phyloP scores from a whole-genome alignment of 2,888 invertebrate genomes.

The Chalcis sispes region DNA sequence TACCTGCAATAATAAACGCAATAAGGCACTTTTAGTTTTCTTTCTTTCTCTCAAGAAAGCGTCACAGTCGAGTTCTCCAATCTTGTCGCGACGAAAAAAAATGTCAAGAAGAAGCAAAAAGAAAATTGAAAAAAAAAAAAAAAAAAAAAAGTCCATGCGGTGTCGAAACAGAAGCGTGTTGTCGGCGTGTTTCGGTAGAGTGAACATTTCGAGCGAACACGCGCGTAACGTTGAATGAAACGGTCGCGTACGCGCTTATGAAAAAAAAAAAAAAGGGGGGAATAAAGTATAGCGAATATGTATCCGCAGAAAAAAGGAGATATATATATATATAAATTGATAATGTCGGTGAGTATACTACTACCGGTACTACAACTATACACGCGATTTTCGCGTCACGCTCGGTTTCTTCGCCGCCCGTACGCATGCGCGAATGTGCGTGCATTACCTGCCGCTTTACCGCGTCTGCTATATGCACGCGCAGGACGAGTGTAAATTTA shows the following conservation, averaged over 20 bases:
- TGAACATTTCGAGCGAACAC: conserved; percentile 56
- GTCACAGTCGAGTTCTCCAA: neutral
- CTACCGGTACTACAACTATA: neutral
- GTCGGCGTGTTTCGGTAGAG: conserved; percentile 43
- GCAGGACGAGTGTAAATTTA: too few relatives aligned
- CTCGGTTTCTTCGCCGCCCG: neutral
- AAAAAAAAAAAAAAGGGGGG: conserved; percentile 22
- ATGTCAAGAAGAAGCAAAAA: too few relatives aligned
- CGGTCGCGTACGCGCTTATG: conserved; percentile 32
- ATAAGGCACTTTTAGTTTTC: too few relatives aligned
- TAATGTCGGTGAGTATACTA: neutral
- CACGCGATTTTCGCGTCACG: neutral
- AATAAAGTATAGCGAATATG: conserved; percentile 2
- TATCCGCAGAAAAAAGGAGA: neutral
- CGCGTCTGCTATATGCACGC: neutral
- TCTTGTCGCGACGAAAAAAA: too few relatives aligned
- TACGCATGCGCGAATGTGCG: neutral
- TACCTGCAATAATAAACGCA: too few relatives aligned
- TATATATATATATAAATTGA: neutral
- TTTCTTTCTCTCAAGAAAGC: neutral
- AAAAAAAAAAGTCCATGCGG: neutral
- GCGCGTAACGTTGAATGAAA: conserved; percentile 63
- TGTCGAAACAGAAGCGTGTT: neutral
- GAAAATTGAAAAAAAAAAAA: neutral
- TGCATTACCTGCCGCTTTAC: too few relatives aligned